phyloP scores from a whole-genome alignment of 2,113 vertebrate species.

The Aptenodytes patagonicus region DNA sequence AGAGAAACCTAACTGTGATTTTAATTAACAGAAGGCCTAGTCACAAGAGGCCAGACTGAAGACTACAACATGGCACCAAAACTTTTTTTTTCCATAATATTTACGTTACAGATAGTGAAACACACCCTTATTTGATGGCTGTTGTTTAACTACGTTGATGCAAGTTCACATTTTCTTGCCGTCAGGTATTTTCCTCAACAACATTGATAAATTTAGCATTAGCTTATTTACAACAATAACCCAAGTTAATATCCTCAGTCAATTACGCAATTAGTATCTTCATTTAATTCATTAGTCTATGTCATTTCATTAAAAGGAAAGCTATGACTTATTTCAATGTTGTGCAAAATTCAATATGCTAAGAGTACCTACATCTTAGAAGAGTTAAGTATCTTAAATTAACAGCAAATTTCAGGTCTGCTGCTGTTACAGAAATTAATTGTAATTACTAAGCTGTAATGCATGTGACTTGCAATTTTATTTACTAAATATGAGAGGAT shows the following conservation, averaged over 20 bases:
- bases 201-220: background rate
- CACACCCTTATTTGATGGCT: background rate
- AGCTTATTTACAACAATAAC: background rate
- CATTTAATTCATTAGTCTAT: background rate
- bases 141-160: background rate
- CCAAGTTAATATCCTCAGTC: background rate
- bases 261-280: background rate
- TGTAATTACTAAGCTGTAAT: background rate
- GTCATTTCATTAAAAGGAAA: background rate
- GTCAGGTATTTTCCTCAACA: background rate
- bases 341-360: background rate
- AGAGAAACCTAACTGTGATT: background rate
- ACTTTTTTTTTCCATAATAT: background rate
- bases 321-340: background rate
- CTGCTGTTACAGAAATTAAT: background rate
- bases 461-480: background rate
- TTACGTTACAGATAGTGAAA: background rate
- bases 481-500: background rate
- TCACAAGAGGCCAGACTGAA: background rate
- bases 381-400: background rate
- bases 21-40: background rate
- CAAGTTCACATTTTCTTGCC: background rate
- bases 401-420: background rate
- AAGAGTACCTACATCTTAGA: background rate
- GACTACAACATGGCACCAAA: background rate